These are phyloP conservation scores for Periparus ater DNA, from an alignment of 2,797 vertebrate genomes.

Conservation along the genomic window DNA sequence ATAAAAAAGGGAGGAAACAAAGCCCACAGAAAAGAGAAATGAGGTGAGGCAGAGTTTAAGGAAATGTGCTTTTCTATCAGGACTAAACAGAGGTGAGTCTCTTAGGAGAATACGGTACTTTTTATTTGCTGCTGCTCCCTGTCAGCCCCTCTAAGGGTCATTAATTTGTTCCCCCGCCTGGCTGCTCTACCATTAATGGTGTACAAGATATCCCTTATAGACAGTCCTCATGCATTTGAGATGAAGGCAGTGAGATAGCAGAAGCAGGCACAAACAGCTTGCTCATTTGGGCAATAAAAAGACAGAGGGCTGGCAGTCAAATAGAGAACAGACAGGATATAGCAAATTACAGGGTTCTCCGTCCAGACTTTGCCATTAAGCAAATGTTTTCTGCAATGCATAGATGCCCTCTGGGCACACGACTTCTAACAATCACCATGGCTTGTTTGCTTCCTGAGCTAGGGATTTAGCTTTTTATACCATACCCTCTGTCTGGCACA, in stretches of 20 bases:
- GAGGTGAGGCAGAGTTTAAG: slow-evolving; percentile 38
- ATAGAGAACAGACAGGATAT: slow-evolving; percentile 55
- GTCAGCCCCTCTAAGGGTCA: slow-evolving; percentile 1
- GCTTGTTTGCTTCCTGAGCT: slow-evolving; percentile 58
- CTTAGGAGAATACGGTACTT: background rate
- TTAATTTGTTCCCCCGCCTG: slow-evolving; percentile 16
- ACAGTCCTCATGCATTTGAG: slow-evolving; percentile 31
- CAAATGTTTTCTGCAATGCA: slow-evolving; percentile 22
- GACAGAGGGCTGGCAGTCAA: slow-evolving; percentile 34
- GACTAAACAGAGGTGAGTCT: slow-evolving; percentile 3
- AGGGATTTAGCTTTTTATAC: slow-evolving; percentile 33
- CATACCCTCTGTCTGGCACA: background rate
- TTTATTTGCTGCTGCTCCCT: slow-evolving; percentile 51
- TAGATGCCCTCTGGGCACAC: slow-evolving; percentile 58
- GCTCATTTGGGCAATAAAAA: slow-evolving; percentile 70
- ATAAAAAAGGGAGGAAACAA: slow-evolving; percentile 9
- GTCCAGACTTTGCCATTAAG: slow-evolving; percentile 55
- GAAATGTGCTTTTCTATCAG: background rate
- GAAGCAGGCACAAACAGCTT: slow-evolving; percentile 46
- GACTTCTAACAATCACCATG: slow-evolving; percentile 31
- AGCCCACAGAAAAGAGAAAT: slow-evolving; percentile 21
- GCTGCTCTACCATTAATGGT: background rate
- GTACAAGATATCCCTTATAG: slow-evolving; percentile 8
- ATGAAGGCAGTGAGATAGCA: slow-evolving; percentile 46
- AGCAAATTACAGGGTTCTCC: slow-evolving; percentile 57